Evolutionary conservation across 2,113 vertebrate species (phyloP).

Genomic region (Taxidea taxus): DNA sequence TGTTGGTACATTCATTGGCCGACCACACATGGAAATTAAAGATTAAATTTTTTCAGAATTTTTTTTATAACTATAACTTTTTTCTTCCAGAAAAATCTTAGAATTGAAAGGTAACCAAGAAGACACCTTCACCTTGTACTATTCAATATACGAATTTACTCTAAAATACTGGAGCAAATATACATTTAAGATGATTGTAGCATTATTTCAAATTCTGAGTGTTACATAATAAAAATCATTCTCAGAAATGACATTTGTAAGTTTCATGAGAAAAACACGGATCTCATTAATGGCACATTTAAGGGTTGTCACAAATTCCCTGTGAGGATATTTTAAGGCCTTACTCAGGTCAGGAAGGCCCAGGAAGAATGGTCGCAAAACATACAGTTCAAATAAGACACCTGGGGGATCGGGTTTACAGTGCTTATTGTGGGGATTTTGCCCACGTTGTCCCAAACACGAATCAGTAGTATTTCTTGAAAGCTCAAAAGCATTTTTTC

Average conservation of each 20-base stretch:
- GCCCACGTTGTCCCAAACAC: background rate
- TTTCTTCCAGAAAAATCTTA: background rate
- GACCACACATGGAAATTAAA: background rate
- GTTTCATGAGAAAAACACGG: background rate
- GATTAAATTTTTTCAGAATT: background rate
- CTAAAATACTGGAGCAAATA: background rate
- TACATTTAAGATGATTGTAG: background rate
- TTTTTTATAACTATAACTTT: background rate
- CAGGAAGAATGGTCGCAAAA: background rate
- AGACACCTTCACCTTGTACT: background rate
- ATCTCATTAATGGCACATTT: background rate
- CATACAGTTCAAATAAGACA: background rate
- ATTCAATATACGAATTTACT: background rate
- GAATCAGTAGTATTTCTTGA: background rate
- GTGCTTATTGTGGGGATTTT: background rate
- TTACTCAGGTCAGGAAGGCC: background rate
- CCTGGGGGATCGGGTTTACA: background rate
- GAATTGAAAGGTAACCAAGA: background rate
- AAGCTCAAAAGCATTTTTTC: background rate
- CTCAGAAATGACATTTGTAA: background rate
- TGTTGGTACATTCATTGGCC: background rate
- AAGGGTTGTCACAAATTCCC: background rate
- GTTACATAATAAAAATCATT: background rate
- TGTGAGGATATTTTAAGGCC: background rate
- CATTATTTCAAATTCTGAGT: conserved; percentile 40